Evolutionary conservation across 2,888 invertebrate species (phyloP).

Genomic region (Rosalia funebris): DNA sequence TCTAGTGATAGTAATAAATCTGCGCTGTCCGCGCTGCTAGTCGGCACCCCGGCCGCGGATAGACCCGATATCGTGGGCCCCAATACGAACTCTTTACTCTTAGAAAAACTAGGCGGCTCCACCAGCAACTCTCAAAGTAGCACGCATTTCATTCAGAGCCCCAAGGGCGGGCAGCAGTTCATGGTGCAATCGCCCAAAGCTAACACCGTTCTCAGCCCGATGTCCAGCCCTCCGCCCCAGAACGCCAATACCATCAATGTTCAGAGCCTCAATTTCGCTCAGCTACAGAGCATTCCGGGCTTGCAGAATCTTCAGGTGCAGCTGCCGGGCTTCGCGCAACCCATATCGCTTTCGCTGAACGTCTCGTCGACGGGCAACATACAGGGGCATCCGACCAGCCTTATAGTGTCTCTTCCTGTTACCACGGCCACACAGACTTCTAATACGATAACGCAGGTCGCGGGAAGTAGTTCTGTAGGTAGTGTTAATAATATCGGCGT

Average conservation of each 20-base stretch:
- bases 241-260: constrained; percentile 63
- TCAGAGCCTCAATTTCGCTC: constrained; percentile 79
- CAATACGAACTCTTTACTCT: constrained; percentile 65
- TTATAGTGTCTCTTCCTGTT: constrained; percentile 62
- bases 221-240: constrained; percentile 66
- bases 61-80: constrained; percentile 68
- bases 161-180: constrained; percentile 52
- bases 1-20: constrained; percentile 57
- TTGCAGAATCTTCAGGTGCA: constrained; percentile 84
- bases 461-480: constrained; percentile 40
- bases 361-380: constrained; percentile 73
- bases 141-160: constrained; percentile 55
- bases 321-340: constrained; percentile 85
- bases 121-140: constrained; percentile 53
- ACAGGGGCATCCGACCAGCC: constrained; percentile 63
- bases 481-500: constrained; percentile 44
- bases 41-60: constrained; percentile 70
- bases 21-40: constrained; percentile 69
- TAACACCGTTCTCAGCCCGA: constrained; percentile 65
- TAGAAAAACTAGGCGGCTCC: constrained; percentile 67
- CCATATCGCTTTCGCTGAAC: constrained; percentile 81
- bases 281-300: constrained; percentile 74
- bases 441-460: constrained; percentile 56
- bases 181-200: constrained; percentile 54
- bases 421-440: constrained; percentile 60